These are phyloP conservation scores for Conchocele bisecta DNA, from an alignment of 2,888 invertebrate genomes.

Conservation along the genomic window DNA sequence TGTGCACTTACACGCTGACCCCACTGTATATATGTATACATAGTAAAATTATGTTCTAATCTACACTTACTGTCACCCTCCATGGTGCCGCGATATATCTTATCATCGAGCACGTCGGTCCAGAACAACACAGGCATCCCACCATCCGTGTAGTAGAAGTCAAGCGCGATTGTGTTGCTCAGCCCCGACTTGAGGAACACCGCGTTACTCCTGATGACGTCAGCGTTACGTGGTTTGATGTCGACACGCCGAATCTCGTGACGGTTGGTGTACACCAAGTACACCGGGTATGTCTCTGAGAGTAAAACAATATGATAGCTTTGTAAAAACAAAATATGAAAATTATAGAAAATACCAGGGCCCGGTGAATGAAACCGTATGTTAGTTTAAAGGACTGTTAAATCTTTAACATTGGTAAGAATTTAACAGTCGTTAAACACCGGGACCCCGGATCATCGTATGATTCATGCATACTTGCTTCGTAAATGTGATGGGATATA, in stretches of 20 bases:
- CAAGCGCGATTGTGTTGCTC: constrained; percentile 93
- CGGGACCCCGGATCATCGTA: no score
- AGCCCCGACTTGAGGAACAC: constrained; percentile 89
- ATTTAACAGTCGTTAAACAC: no score
- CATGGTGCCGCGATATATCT: constrained; percentile 90
- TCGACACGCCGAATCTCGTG: constrained; percentile 93
- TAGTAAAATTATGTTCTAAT: no score
- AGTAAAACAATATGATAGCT: not conserved
- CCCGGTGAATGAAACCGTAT: no score
- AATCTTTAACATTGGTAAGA: no score
- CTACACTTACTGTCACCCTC: constrained; percentile 86
- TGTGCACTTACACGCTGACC: no score
- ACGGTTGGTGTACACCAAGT: constrained; percentile 93
- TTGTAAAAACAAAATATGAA: no score
- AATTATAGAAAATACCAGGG: no score
- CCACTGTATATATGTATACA: no score
- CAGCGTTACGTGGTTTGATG: constrained; percentile 83
- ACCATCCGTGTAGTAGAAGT: constrained; percentile 91
- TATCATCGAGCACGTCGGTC: constrained; percentile 96
- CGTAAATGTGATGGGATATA: no score
- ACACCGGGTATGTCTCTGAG: constrained; percentile 84
- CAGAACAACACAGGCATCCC: constrained; percentile 87
- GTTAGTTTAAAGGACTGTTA: no score
- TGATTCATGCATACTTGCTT: no score
- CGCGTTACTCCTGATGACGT: constrained; percentile 85